Percentiles rank a stretch among this genome's conserved stretches.
Evolutionary conservation across 1,140 invertebrate genomes (phyloP).

Genomic region (Subanguina moxae): DNA sequence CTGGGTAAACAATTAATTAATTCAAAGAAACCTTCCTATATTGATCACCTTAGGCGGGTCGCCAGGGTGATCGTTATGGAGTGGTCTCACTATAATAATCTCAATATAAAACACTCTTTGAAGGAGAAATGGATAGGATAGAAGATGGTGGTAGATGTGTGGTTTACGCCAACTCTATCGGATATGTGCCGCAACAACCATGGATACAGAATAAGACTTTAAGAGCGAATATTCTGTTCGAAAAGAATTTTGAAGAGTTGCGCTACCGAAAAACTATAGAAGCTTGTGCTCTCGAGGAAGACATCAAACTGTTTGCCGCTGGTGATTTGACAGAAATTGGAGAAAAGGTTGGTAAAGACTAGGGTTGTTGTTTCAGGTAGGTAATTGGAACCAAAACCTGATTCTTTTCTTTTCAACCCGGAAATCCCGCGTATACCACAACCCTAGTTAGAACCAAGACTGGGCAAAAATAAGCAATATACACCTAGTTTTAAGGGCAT

Average conservation of each 20-base stretch:
- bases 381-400: not conserved
- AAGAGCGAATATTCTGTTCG: slow-evolving; percentile 50
- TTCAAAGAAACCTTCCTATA: too few relatives aligned
- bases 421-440: too few relatives aligned
- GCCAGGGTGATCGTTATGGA: too few relatives aligned
- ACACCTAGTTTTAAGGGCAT: slow-evolving; percentile 61
- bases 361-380: slow-evolving; percentile 1
- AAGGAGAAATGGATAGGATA: slow-evolving; percentile 27
- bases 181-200: slow-evolving; percentile 64
- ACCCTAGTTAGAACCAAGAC: too few relatives aligned
- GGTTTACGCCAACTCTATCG: slow-evolving; percentile 49
- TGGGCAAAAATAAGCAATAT: too few relatives aligned
- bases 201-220: slow-evolving; percentile 64
- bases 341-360: slow-evolving; percentile 44
- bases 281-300: slow-evolving; percentile 44
- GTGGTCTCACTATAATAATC: too few relatives aligned
- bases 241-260: slow-evolving; percentile 25
- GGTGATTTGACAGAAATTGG: slow-evolving; percentile 57
- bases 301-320: slow-evolving; percentile 41
- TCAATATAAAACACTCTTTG: too few relatives aligned
- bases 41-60: too few relatives aligned
- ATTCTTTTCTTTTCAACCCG: not conserved
- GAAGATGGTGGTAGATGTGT: slow-evolving; percentile 1
- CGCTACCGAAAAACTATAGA: slow-evolving; percentile 38
- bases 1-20: slow-evolving; percentile 11